These are phyloP conservation scores for Diabrotica virgifera DNA, from an alignment of 1,140 invertebrate species.

Conservation along the genomic window DNA sequence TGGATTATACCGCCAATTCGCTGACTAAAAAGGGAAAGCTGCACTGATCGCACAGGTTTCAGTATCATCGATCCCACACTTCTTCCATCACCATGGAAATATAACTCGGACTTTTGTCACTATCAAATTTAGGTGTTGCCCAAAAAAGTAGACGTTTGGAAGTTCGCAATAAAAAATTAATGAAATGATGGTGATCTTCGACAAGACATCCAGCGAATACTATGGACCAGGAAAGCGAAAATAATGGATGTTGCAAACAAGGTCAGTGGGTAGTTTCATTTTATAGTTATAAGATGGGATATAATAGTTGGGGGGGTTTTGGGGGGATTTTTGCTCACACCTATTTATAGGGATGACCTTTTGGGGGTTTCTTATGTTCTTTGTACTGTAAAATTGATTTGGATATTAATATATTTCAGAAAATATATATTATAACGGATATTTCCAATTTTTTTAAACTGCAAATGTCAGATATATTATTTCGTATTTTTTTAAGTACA, in stretches of 20 bases:
- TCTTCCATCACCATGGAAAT: slow-evolving; percentile 15
- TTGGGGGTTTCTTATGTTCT: too few relatives aligned
- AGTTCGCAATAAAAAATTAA: slow-evolving; percentile 5
- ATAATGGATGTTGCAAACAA: background rate
- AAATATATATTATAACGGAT: too few relatives aligned
- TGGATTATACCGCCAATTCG: too few relatives aligned
- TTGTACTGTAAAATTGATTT: too few relatives aligned
- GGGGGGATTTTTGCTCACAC: too few relatives aligned
- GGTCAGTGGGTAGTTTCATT: background rate
- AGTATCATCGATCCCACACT: slow-evolving; percentile 12
- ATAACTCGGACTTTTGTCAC: slow-evolving; percentile 8
- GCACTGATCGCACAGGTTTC: slow-evolving; percentile 8
- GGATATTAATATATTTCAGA: too few relatives aligned
- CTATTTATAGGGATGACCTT: too few relatives aligned
- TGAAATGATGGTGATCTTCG: slow-evolving; percentile 12
- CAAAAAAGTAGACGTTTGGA: background rate
- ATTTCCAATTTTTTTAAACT: too few relatives aligned
- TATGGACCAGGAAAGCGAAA: slow-evolving; percentile 15
- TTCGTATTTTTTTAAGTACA: too few relatives aligned
- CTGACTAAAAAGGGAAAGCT: slow-evolving; percentile 6
- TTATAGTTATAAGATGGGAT: too few relatives aligned
- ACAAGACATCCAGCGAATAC: background rate
- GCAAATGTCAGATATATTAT: too few relatives aligned
- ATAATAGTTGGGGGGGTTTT: too few relatives aligned
- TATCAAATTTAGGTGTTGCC: slow-evolving; percentile 12